These are phyloP conservation scores for Sussaba pulchella DNA, from an alignment of 2,888 invertebrate genomes.

Conservation along the genomic window DNA sequence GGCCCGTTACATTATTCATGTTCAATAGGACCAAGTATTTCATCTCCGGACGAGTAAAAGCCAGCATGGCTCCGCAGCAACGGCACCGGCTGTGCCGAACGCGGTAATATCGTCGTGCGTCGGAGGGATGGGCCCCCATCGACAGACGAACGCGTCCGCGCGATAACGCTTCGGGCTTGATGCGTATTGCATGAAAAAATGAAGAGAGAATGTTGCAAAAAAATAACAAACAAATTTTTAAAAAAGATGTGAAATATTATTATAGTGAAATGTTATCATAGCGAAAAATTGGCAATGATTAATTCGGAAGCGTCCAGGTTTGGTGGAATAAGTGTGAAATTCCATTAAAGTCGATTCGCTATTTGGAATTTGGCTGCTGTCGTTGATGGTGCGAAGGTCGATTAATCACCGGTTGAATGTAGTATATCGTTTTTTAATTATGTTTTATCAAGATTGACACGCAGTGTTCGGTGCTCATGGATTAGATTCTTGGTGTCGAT, in stretches of 20 bases:
- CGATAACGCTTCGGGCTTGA: constrained; percentile 38
- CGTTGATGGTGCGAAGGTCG: constrained; percentile 20
- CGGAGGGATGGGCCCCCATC: constrained; percentile 68
- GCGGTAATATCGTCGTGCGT: constrained; percentile 71
- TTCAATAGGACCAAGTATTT: constrained; percentile 83
- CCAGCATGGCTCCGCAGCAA: constrained; percentile 67
- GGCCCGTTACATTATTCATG: constrained; percentile 83
- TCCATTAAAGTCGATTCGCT: constrained; percentile 41
- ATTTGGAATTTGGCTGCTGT: constrained; percentile 20
- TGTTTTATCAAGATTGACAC: constrained; percentile 62
- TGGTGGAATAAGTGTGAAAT: constrained; percentile 40
- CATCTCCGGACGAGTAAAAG: constrained; percentile 75
- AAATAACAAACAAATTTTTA: neutral
- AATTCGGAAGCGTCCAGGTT: neutral
- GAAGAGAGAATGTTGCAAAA: neutral
- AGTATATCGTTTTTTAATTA: constrained; percentile 54
- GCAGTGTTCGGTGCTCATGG: constrained; percentile 40
- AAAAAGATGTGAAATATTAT: neutral
- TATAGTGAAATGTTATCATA: too few species aligned
- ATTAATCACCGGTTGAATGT: constrained; percentile 55
- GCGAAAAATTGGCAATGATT: constrained; percentile 32
- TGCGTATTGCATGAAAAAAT: constrained; percentile 18
- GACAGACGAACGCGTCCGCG: constrained; percentile 55
- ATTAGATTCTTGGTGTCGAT: constrained; percentile 34
- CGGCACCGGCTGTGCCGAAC: constrained; percentile 70